These are phyloP conservation scores for Drosophila heteroneura DNA, from an alignment of 2,888 invertebrate species.

Conservation along the genomic window DNA sequence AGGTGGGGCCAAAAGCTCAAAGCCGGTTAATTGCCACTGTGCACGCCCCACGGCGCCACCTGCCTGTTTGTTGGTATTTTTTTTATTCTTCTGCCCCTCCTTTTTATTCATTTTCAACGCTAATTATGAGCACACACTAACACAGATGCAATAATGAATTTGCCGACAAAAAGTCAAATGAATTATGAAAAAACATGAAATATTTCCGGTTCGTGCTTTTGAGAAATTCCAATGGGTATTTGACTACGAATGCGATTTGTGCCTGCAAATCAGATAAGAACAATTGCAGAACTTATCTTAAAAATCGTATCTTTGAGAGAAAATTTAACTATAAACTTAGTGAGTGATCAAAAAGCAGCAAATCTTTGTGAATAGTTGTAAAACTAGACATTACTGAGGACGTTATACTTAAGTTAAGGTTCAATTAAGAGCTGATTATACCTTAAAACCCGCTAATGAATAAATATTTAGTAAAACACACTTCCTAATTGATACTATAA, in stretches of 20 bases:
- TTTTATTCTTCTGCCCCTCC: not conserved
- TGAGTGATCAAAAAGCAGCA: not conserved
- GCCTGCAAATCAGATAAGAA: not conserved
- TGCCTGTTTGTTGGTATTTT: not conserved
- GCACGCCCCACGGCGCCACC: conserved; percentile 53
- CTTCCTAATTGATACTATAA: not conserved
- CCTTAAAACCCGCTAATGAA: accelerated
- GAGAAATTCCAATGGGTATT: conserved; percentile 10
- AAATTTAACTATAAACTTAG: not conserved
- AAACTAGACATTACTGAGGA: not conserved
- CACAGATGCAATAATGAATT: conserved; percentile 39
- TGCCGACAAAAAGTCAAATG: conserved; percentile 25
- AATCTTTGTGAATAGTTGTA: not conserved
- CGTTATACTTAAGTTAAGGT: not conserved
- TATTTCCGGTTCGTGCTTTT: conserved; percentile 5
- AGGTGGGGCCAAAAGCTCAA: conserved; percentile 32
- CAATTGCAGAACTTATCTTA: not conserved
- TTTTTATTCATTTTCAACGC: conserved; percentile 34
- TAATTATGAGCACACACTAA: conserved; percentile 51
- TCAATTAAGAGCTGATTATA: not conserved
- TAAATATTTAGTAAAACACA: not conserved
- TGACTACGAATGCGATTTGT: conserved; percentile 18
- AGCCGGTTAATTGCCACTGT: conserved; percentile 59
- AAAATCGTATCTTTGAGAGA: not conserved
- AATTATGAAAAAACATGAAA: conserved; percentile 17